Percentiles rank a stretch among this genome's conserved stretches.
Evolutionary conservation across 2,888 invertebrate species (phyloP).

Genomic region (Oxycera nigricornis): DNA sequence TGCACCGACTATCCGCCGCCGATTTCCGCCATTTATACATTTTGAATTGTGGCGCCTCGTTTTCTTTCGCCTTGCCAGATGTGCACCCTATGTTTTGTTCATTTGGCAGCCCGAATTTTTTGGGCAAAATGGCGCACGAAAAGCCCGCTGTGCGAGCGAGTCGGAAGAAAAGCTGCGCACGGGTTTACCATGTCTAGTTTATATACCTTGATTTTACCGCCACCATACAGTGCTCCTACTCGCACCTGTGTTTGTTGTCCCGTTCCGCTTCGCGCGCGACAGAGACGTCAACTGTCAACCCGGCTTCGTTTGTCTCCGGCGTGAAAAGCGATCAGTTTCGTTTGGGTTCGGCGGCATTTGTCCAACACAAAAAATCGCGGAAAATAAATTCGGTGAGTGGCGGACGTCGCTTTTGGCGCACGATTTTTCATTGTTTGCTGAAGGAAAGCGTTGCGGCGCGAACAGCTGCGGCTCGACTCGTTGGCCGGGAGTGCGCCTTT

Average conservation of each 20-base stretch:
- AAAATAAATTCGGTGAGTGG: constrained; percentile 41
- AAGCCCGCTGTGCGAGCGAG: too few species aligned
- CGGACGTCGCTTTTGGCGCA: constrained; percentile 41
- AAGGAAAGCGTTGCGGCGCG: constrained; percentile 27
- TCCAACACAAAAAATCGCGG: constrained; percentile 14
- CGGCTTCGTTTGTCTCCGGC: not conserved
- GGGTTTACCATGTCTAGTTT: too few species aligned
- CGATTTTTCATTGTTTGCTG: constrained; percentile 36
- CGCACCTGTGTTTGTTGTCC: not conserved
- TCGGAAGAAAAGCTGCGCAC: too few species aligned
- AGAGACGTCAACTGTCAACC: not conserved
- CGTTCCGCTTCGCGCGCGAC: not conserved
- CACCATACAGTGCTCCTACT: not conserved
- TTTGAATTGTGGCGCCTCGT: too few species aligned
- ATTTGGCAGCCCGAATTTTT: too few species aligned
- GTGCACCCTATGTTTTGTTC: too few species aligned
- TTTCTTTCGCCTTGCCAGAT: too few species aligned
- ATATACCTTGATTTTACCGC: constrained; percentile 7
- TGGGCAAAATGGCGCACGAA: too few species aligned
- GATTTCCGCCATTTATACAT: not conserved
- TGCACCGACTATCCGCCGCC: not conserved
- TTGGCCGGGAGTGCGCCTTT: not conserved
- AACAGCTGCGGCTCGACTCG: not conserved
- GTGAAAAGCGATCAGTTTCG: not conserved
- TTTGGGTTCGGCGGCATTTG: constrained; percentile 20